Base-by-base conservation (phyloP, 2,113 vertebrate genomes). In the Nerophis ophidion region DNA sequence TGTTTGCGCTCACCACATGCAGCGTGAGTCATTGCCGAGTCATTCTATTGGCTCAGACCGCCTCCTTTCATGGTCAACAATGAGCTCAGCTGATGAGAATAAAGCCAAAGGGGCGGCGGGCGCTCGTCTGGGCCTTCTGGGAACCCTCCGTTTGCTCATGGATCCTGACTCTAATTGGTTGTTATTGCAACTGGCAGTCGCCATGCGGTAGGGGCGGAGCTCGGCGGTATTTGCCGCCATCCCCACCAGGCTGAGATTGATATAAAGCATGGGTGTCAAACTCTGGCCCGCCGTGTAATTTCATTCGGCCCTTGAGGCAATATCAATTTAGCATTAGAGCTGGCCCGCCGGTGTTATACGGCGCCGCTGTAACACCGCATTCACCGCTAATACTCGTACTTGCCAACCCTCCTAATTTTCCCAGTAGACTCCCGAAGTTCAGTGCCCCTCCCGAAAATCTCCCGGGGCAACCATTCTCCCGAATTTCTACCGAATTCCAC, bases 21-120 rank as follows among this genome's bases (percentile, higher is more conserved):
- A 71, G 68, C 34, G 72, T 89, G 87, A 89, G 77, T 89, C 86
- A 86, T 63, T 81, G 72, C 83, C 62, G 75, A 88, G 82, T 84
- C 75, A 87, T 87, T 86, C 76, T 71, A 62, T 86, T 85, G 82
- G 77, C 80, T 90, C 84, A 84, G 89, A 86, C 86, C 75, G 82
- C 82, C 85, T 89, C 87, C 86, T 90, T 90, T 90, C 87, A 87
- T 90, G 85, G 86, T 90, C 83, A 90, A 88, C 85, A 88, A 81
- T 86, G 84, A 88, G 86, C 82, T 89, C 82, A 85, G 81, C 81
- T 77, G 83, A 87, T 72, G 77, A 88, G 83, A 70, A 70, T 70
- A 72, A 79, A 82, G 77, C 36, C 36, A 4, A 42, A 56, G 49
- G 19, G 49, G 19, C 10, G 19, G 9, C 13, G 16, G 60, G 76